Conservation (phyloP, 1,140 invertebrate species). For the Platyscapa corneri region DNA sequence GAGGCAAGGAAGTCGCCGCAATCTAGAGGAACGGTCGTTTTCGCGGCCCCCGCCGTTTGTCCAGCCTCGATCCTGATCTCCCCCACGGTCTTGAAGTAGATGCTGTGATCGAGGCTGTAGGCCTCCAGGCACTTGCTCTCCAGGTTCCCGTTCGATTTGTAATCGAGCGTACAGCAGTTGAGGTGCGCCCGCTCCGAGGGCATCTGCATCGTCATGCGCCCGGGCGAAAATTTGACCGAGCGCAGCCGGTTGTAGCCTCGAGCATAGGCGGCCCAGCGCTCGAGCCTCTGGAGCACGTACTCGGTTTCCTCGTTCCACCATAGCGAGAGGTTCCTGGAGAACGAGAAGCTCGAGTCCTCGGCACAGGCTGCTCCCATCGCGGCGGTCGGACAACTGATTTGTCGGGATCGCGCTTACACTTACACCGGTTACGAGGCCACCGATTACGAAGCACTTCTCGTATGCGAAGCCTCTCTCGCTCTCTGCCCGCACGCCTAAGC, state of each 20-base stretch:
- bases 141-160: constrained; percentile 67
- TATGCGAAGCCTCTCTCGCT: background rate
- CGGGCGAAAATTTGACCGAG: constrained; percentile 60
- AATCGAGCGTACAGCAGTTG: constrained; percentile 56
- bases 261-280: constrained; percentile 66
- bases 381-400: background rate
- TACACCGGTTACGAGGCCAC: background rate
- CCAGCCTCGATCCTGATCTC: constrained; percentile 57
- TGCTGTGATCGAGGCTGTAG: constrained; percentile 71
- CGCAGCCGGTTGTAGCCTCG: constrained; percentile 69
- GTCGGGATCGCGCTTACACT: background rate
- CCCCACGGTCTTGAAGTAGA: constrained; percentile 72
- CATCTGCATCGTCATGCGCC: constrained; percentile 59
- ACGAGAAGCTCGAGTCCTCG: constrained; percentile 35
- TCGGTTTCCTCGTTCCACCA: constrained; percentile 71
- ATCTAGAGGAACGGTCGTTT: constrained; percentile 34
- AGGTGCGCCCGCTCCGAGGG: background rate
- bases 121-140: constrained; percentile 68
- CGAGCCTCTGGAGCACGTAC: constrained; percentile 68
- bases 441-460: constrained; percentile 37
- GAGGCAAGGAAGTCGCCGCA: constrained; percentile 53
- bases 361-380: constrained; percentile 32
- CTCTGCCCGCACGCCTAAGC: background rate
- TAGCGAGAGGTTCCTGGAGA: constrained; percentile 27
- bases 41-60: background rate